Conservation (phyloP, 2,888 invertebrate species). For the Auanema freiburgensis region DNA sequence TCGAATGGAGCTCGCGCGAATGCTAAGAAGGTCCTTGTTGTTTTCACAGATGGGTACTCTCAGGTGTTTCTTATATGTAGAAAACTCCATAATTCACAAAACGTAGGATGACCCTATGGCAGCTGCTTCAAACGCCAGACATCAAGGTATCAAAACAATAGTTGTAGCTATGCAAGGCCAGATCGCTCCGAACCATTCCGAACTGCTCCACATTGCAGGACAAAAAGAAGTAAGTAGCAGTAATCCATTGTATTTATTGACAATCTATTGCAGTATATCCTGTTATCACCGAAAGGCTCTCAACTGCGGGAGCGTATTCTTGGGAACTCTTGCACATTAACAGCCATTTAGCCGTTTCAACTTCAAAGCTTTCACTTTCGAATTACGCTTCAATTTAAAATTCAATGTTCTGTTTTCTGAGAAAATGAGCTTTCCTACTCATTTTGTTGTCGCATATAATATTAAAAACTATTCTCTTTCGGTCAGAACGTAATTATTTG, state of each 20-base stretch:
- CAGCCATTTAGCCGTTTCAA: not conserved
- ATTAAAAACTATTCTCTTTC: no score
- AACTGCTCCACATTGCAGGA: constrained; percentile 28
- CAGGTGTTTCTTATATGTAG: constrained; percentile 23
- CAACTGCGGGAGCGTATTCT: constrained; percentile 36
- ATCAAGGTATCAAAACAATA: constrained; percentile 43
- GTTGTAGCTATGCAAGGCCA: constrained; percentile 45
- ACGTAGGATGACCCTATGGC: constrained; percentile 39
- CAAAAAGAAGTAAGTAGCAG: constrained; percentile 16
- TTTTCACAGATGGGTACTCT: constrained; percentile 55
- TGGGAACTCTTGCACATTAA: constrained; percentile 24
- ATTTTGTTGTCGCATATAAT: no score
- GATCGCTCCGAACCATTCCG: constrained; percentile 36
- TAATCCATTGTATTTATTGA: not conserved
- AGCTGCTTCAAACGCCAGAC: constrained; percentile 33
- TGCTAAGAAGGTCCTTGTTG: constrained; percentile 40
- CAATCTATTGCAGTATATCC: constrained; percentile 29
- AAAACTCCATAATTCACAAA: not conserved
- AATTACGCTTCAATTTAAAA: no score
- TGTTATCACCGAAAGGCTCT: constrained; percentile 31
- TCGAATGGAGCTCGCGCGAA: constrained; percentile 35
- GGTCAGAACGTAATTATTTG: no score
- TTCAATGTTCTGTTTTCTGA: no score
- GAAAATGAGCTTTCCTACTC: no score
- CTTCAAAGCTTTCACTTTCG: no score